Percentiles rank a stretch among this genome's conserved stretches.
Conservation (phyloP, 2,888 invertebrate species). For the Pheosia gnoma region DNA sequence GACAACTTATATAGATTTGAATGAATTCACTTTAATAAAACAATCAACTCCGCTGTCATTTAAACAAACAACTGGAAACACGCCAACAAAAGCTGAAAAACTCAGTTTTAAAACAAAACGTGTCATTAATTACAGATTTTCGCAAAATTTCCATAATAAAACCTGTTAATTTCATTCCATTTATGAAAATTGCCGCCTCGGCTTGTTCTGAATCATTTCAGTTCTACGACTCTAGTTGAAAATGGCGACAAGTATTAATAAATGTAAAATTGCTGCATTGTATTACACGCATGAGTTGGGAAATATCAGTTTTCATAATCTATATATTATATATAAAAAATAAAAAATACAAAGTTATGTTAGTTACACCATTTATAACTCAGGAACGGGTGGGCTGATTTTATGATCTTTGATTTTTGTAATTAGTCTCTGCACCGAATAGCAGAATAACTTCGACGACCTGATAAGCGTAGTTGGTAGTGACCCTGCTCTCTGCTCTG, state of each 20-base stretch:
- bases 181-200: neutral
- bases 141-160: constrained; percentile 4
- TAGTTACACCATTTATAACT: too few relatives aligned
- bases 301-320: neutral
- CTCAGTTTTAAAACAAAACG: neutral
- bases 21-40: neutral
- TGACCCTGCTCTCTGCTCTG: too few relatives aligned
- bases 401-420: too few relatives aligned
- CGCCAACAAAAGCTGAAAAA: constrained; percentile 1
- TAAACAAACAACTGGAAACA: neutral
- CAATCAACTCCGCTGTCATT: neutral
- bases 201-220: neutral
- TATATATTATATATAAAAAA: too few relatives aligned
- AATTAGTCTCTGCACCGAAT: too few relatives aligned
- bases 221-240: neutral
- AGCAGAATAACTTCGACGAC: too few relatives aligned
- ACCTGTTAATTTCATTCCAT: neutral
- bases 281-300: neutral
- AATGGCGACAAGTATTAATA: neutral
- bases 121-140: neutral
- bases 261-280: constrained; percentile 1
- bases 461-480: too few relatives aligned
- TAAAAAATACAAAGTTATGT: too few relatives aligned
- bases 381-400: too few relatives aligned
- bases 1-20: too few relatives aligned